Conservation (phyloP, 2,888 invertebrate species). For the Andrena chrysosceles region DNA sequence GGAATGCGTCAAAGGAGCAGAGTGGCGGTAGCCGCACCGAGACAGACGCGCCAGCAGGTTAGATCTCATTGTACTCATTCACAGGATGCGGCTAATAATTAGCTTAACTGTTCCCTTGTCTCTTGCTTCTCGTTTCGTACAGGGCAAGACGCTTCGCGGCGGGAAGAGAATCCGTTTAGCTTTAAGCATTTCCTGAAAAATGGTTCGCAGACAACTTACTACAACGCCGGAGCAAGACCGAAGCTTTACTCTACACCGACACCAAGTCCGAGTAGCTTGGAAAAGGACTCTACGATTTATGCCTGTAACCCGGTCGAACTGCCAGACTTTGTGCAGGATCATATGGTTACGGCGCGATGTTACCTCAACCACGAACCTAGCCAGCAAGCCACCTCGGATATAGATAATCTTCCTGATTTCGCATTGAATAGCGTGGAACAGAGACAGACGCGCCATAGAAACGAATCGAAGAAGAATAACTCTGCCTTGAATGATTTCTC, state of each 20-base stretch:
- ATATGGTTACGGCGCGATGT: constrained; percentile 92
- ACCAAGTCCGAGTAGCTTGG: constrained; percentile 85
- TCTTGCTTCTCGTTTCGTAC: constrained; percentile 81
- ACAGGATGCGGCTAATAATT: constrained; percentile 2
- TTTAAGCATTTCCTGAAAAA: constrained; percentile 94
- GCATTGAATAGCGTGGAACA: constrained; percentile 86
- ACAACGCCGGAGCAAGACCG: constrained; percentile 91
- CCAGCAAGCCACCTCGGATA: constrained; percentile 86
- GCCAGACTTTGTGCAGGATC: constrained; percentile 96
- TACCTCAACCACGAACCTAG: constrained; percentile 85
- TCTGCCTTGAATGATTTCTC: constrained; percentile 68
- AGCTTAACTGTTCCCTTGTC: background rate
- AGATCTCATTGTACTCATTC: constrained; percentile 46
- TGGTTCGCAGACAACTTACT: constrained; percentile 88
- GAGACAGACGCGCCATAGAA: constrained; percentile 64
- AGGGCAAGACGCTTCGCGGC: constrained; percentile 85
- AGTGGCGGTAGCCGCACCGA: constrained; percentile 57
- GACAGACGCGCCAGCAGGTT: constrained; percentile 71
- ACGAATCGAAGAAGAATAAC: constrained; percentile 58
- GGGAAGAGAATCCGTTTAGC: constrained; percentile 93
- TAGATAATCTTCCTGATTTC: constrained; percentile 90
- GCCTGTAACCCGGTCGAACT: constrained; percentile 88
- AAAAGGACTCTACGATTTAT: constrained; percentile 86
- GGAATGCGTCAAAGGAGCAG: constrained; percentile 50
- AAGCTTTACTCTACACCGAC: constrained; percentile 87